Evolutionary conservation across 2,888 invertebrate genomes (phyloP).

Genomic region (Schizaphis graminum): DNA sequence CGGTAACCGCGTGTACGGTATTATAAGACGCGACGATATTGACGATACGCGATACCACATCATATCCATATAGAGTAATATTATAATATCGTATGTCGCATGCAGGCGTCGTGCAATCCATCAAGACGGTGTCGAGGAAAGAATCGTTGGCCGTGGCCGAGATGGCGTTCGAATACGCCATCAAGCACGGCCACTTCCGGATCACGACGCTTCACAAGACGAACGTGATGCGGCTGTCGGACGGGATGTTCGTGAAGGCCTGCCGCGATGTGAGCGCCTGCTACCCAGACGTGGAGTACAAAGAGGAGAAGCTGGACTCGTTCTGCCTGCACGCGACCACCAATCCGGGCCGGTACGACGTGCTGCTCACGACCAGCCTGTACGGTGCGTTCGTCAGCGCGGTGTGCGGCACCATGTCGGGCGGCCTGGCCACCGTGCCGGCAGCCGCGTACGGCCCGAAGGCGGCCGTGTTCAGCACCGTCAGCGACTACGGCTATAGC

Average conservation of each 20-base stretch:
- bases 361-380: constrained; percentile 50
- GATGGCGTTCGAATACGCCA: neutral
- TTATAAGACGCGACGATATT: too few species aligned
- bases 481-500: neutral
- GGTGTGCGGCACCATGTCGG: neutral
- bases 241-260: neutral
- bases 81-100: neutral
- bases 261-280: neutral
- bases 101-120: neutral
- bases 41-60: neutral
- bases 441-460: neutral
- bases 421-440: constrained; percentile 35
- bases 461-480: constrained; percentile 21
- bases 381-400: constrained; percentile 21
- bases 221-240: neutral
- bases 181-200: neutral
- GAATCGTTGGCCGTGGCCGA: neutral
- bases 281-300: neutral
- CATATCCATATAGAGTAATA: too few species aligned
- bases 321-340: constrained; percentile 33
- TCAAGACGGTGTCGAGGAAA: neutral
- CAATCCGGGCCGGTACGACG: neutral
- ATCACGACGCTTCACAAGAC: neutral
- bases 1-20: too few species aligned
- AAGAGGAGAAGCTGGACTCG: neutral